Conservation (phyloP, 2,888 invertebrate genomes). For the Mechanitis messenoides region DNA sequence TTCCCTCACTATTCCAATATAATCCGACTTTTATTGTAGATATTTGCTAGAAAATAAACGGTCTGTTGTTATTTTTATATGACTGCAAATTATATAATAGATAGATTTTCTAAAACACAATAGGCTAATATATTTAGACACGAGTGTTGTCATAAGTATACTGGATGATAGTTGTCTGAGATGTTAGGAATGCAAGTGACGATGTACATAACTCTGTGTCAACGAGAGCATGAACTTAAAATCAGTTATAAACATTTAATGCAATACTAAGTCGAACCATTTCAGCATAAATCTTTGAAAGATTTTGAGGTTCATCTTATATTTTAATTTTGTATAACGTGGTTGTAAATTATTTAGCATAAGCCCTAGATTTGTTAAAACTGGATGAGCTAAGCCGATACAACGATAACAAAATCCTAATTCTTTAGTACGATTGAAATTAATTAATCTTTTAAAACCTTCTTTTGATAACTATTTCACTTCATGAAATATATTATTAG, state of each 20-base stretch:
- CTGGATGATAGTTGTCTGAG: constrained; percentile 35
- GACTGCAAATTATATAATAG: constrained; percentile 67
- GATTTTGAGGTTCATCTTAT: constrained; percentile 22
- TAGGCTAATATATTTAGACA: constrained; percentile 52
- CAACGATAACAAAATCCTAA: constrained; percentile 58
- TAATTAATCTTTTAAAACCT: constrained; percentile 28
- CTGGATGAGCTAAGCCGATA: constrained; percentile 61
- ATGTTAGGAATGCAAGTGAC: constrained; percentile 36
- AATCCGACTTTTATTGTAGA: constrained; percentile 65
- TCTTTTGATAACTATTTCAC: constrained; percentile 18
- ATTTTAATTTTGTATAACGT: constrained; percentile 28
- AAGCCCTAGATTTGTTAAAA: constrained; percentile 40
- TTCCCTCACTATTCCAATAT: constrained; percentile 60
- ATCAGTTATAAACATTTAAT: constrained; percentile 22
- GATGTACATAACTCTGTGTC: constrained; percentile 34
- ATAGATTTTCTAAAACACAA: constrained; percentile 72
- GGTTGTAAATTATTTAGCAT: constrained; percentile 31
- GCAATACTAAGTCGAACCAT: constrained; percentile 30
- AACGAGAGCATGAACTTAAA: constrained; percentile 26
- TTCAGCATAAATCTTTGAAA: constrained; percentile 29
- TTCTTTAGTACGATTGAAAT: constrained; percentile 36
- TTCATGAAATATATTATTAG: constrained; percentile 22
- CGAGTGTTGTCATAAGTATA: constrained; percentile 36
- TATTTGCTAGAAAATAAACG: constrained; percentile 66
- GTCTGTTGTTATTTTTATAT: constrained; percentile 76